phyloP scores from a whole-genome alignment of 2,888 invertebrate species.

The Drosophila macrospina region DNA sequence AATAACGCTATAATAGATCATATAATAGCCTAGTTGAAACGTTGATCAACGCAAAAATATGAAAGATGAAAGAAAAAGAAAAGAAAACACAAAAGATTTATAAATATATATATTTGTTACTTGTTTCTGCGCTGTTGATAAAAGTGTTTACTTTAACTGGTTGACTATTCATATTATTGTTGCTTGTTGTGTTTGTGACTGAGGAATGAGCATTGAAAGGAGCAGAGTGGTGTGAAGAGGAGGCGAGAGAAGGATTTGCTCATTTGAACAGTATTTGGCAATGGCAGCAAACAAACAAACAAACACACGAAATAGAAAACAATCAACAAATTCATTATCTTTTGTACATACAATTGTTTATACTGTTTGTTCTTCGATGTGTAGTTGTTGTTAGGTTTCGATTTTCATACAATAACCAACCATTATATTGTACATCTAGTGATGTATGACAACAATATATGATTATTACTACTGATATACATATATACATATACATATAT shows the following conservation, averaged over 20 bases:
- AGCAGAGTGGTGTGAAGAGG: no score
- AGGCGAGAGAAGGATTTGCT: conserved; percentile 19
- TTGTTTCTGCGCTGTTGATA: conserved; percentile 70
- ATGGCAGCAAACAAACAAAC: conserved; percentile 18
- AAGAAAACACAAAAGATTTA: conserved; percentile 25
- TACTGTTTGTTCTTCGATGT: conserved; percentile 73
- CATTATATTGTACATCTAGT: conserved; percentile 35
- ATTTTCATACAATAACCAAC: conserved; percentile 53
- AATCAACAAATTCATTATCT: conserved; percentile 53
- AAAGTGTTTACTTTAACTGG: conserved; percentile 64
- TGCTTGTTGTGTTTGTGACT: conserved; percentile 18
- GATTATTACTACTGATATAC: conserved; percentile 43
- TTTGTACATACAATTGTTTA: conserved; percentile 65
- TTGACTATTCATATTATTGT: conserved; percentile 58
- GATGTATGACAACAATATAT: conserved; percentile 43
- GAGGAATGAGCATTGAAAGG: neutral
- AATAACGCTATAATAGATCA: conserved; percentile 44
- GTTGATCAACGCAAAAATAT: conserved; percentile 47
- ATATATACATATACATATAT: conserved; percentile 34
- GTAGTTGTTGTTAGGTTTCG: conserved; percentile 68
- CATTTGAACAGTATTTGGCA: conserved; percentile 58
- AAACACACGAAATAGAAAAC: conserved; percentile 21
- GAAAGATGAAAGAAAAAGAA: conserved; percentile 17
- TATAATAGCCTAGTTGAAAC: conserved; percentile 57
- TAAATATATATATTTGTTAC: conserved; percentile 63